Conservation (phyloP, 2,797 vertebrate genomes). For the Smutsia gigantea region DNA sequence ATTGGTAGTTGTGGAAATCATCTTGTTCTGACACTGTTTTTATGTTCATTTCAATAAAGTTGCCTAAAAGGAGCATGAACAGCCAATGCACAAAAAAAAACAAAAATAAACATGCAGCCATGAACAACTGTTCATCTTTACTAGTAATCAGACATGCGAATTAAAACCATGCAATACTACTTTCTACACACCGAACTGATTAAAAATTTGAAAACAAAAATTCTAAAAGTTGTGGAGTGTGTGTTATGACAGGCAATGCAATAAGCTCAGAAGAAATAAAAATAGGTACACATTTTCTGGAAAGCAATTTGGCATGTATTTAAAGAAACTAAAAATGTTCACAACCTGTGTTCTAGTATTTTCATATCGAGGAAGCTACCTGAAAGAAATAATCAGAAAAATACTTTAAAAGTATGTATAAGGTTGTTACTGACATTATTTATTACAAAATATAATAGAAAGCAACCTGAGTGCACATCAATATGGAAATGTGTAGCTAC, state of each 20-base stretch:
- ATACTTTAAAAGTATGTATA: not conserved
- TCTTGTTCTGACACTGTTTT: slow-evolving; percentile 73
- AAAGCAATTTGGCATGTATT: not conserved
- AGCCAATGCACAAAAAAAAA: slow-evolving; percentile 6
- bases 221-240: not conserved
- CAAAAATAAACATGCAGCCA: not conserved
- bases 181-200: not conserved
- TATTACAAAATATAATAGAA: not conserved
- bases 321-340: not conserved
- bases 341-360: not conserved
- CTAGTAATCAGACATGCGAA: not conserved
- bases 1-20: slow-evolving; percentile 71
- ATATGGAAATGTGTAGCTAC: not conserved
- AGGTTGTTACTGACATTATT: not conserved
- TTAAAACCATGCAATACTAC: not conserved
- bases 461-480: not conserved
- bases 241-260: not conserved
- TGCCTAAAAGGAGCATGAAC: not conserved
- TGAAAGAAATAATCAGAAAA: slow-evolving; percentile 36
- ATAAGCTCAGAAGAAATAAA: not conserved
- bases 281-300: not conserved
- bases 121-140: not conserved
- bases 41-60: slow-evolving; percentile 69
- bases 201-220: not conserved
- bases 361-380: not conserved